These are phyloP conservation scores for Xenotilapia longispinis DNA, from an alignment of 2,113 vertebrate genomes.

Conservation along the genomic window DNA sequence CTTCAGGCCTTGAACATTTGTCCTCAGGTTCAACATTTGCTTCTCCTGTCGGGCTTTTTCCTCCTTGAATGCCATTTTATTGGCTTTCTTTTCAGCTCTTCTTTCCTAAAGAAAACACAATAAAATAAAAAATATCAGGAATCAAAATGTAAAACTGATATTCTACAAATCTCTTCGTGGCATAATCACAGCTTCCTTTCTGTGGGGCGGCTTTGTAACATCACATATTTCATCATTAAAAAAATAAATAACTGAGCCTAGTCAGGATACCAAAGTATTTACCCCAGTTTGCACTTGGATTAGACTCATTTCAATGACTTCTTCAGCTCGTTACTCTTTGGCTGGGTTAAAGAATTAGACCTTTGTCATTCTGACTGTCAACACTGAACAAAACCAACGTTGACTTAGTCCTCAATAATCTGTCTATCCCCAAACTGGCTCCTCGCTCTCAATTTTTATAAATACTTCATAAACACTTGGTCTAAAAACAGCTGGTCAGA, in stretches of 20 bases:
- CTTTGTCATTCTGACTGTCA: not conserved
- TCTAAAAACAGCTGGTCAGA: not conserved
- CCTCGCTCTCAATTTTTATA: not conserved
- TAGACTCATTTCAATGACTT: not conserved
- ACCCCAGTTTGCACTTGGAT: not conserved
- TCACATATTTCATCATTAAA: not conserved
- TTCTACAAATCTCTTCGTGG: not conserved
- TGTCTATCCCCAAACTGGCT: not conserved
- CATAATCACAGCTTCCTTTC: not conserved
- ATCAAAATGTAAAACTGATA: not conserved
- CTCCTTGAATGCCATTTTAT: constrained; percentile 84
- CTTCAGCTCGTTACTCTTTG: not conserved
- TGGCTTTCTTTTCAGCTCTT: constrained; percentile 88
- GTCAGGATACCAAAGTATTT: not conserved
- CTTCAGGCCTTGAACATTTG: constrained; percentile 85
- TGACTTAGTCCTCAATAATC: too few relatives aligned
- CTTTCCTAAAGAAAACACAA: constrained; percentile 73
- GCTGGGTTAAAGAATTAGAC: not conserved
- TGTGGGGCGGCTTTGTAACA: not conserved
- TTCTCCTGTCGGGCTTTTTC: constrained; percentile 90
- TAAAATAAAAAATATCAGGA: not conserved
- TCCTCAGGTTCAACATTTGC: constrained; percentile 80
- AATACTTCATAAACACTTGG: not conserved
- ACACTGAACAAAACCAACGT: not conserved
- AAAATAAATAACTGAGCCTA: not conserved